phyloP scores from a whole-genome alignment of 2,888 invertebrate genomes.

The Archaeoteleia sp. region DNA sequence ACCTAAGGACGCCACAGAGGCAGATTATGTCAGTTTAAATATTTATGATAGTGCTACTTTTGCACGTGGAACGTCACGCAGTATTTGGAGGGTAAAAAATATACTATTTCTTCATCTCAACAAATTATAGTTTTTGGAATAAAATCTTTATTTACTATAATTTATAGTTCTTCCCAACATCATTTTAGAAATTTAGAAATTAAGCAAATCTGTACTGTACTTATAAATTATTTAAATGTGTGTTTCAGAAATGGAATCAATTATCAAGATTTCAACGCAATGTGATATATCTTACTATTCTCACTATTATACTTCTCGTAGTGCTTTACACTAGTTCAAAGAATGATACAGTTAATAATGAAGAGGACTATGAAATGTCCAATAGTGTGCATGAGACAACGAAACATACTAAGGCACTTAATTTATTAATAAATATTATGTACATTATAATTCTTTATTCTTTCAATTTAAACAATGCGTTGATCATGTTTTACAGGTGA shows the following conservation, averaged over 20 bases:
- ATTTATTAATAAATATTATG: not conserved
- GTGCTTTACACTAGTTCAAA: constrained; percentile 64
- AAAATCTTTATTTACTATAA: too few species aligned
- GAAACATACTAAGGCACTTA: constrained; percentile 58
- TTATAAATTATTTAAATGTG: constrained; percentile 36
- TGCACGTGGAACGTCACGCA: constrained; percentile 66
- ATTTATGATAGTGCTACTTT: constrained; percentile 67
- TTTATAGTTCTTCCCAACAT: too few species aligned
- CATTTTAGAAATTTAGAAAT: constrained; percentile 5
- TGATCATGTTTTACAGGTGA: constrained; percentile 52
- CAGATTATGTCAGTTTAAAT: constrained; percentile 71
- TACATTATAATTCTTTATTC: not conserved
- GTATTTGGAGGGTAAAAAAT: constrained; percentile 73
- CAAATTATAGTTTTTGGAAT: too few species aligned
- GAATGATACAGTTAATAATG: constrained; percentile 39
- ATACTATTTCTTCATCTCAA: too few species aligned
- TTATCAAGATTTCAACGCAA: constrained; percentile 89
- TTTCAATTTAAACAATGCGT: not conserved
- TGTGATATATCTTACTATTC: constrained; percentile 80
- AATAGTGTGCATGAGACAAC: constrained; percentile 61
- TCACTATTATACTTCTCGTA: constrained; percentile 78
- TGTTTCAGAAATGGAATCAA: constrained; percentile 89
- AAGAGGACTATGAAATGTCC: constrained; percentile 62
- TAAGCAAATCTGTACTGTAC: not conserved
- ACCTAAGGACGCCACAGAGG: constrained; percentile 61